These are phyloP conservation scores for Eonycteris spelaea DNA, from an alignment of 2,113 vertebrate genomes.

Conservation along the genomic window DNA sequence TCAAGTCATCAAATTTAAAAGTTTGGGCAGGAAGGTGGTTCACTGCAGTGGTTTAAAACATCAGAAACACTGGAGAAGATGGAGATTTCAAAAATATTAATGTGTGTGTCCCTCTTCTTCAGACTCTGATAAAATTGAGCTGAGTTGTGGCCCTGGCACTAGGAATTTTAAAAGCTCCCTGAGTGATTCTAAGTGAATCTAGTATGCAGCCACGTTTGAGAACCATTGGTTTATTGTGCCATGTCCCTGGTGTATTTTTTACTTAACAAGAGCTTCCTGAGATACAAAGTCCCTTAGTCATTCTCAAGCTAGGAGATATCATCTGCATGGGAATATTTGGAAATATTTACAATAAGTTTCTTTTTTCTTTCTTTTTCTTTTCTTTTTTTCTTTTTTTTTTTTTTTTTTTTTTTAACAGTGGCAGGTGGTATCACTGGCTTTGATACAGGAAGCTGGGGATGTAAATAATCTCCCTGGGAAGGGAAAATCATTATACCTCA, in stretches of 20 bases:
- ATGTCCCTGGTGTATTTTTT: background rate
- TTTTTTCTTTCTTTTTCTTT: too few species aligned
- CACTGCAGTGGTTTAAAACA: background rate
- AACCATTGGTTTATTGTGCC: background rate
- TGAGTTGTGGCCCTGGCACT: background rate
- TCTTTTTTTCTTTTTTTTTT: too few species aligned
- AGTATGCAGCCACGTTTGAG: background rate
- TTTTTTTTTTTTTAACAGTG: background rate
- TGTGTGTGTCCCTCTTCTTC: background rate
- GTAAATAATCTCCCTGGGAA: background rate
- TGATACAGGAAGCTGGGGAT: background rate
- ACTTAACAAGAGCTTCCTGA: background rate
- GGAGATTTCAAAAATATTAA: background rate
- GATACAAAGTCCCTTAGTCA: background rate
- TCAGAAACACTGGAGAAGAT: background rate
- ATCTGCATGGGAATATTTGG: background rate
- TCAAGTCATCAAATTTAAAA: background rate
- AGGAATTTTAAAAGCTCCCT: background rate
- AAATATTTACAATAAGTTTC: background rate
- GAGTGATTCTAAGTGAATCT: background rate
- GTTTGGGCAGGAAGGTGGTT: background rate
- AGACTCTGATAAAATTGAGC: background rate
- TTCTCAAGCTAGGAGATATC: background rate
- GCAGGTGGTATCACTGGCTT: background rate
- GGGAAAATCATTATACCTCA: rapidly evolving